phyloP scores from a whole-genome alignment of 2,797 vertebrate genomes.

The Brotula barbata region DNA sequence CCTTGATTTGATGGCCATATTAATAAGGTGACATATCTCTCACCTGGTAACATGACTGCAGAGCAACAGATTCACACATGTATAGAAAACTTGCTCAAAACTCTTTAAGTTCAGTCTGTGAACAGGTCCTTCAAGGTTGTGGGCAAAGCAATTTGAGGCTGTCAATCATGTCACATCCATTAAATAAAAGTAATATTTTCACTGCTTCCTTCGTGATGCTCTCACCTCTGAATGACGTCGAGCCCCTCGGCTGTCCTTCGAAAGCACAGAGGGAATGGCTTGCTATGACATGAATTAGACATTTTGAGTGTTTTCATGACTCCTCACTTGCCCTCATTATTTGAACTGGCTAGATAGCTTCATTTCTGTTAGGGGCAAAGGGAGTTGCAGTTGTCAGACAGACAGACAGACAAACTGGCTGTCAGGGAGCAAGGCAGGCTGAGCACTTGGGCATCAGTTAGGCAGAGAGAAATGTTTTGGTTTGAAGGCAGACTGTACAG shows the following conservation, averaged over 20 bases:
- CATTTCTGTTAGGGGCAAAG: no score
- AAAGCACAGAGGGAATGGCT: conserved; percentile 25
- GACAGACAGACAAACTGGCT: no score
- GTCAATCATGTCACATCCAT: conserved; percentile 63
- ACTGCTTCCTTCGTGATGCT: conserved; percentile 47
- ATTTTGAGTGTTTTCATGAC: conserved; percentile 38
- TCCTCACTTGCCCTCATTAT: conserved; percentile 37
- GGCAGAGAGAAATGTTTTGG: no score
- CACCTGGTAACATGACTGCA: conserved; percentile 9
- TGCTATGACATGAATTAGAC: conserved; percentile 47
- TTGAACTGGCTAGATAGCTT: no score
- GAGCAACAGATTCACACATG: conserved; percentile 36
- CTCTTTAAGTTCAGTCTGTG: conserved; percentile 36
- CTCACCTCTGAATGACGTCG: conserved; percentile 71
- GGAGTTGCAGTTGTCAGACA: no score
- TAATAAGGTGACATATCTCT: neutral
- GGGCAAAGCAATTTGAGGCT: conserved; percentile 53
- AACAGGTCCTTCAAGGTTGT: conserved; percentile 57
- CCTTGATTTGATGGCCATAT: neutral
- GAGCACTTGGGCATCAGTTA: no score
- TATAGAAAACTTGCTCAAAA: conserved; percentile 43
- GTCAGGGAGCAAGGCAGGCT: no score
- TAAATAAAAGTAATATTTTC: conserved; percentile 68
- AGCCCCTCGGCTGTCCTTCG: conserved; percentile 42
- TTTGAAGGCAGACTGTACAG: no score